Evolutionary conservation across 2,113 vertebrate genomes (phyloP).

Genomic region (Odocoileus virginianus): DNA sequence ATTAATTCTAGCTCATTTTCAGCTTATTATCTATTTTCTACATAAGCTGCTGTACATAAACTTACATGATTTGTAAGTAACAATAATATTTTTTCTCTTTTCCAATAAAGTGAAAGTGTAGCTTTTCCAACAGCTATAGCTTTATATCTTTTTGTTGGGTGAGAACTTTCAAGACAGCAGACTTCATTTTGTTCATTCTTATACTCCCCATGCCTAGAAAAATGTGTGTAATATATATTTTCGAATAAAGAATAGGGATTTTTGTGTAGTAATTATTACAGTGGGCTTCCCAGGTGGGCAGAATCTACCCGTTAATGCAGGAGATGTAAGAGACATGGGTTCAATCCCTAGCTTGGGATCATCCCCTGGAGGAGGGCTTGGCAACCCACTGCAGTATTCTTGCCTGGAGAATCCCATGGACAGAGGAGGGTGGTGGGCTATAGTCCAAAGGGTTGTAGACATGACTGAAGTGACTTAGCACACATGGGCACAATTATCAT

Average conservation of each 20-base stretch:
- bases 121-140: neutral
- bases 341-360: neutral
- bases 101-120: neutral
- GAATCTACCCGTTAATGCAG: neutral
- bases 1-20: conserved; percentile 41
- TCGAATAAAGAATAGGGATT: neutral
- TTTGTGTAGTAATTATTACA: neutral
- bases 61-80: neutral
- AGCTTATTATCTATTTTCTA: conserved; percentile 27
- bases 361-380: neutral
- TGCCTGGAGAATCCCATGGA: neutral
- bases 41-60: neutral
- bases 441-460: neutral
- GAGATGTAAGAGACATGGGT: neutral
- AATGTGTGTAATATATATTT: neutral
- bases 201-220: neutral
- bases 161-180: neutral
- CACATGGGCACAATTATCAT: neutral
- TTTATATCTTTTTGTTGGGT: conserved; percentile 13
- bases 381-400: neutral
- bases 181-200: neutral
- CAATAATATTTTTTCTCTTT: neutral
- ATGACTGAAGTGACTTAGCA: neutral
- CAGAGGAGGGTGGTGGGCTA: neutral
- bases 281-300: neutral